Conservation (phyloP, 2,888 invertebrate genomes). For the Diploptera punctata region DNA sequence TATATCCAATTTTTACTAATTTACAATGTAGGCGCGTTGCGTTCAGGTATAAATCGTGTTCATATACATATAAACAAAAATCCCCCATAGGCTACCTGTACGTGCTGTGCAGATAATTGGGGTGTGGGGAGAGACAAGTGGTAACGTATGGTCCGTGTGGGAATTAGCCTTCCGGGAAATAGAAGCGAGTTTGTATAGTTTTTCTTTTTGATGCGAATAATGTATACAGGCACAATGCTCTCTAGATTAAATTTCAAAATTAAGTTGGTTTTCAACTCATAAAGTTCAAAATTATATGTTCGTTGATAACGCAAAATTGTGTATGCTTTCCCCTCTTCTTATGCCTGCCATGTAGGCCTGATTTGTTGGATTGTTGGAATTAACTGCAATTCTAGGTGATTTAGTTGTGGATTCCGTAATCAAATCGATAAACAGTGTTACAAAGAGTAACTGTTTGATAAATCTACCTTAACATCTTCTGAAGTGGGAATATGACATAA, state of each 20-base stretch:
- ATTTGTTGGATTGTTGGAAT: slow-evolving; percentile 7
- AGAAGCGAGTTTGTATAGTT: slow-evolving; percentile 11
- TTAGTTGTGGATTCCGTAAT: slow-evolving; percentile 7
- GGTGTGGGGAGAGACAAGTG: background rate
- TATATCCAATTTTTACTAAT: slow-evolving; percentile 42
- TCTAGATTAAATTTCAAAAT: slow-evolving; percentile 22
- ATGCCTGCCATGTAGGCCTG: background rate
- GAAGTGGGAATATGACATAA: too few species aligned
- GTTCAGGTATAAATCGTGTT: slow-evolving; percentile 34
- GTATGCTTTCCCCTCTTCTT: background rate
- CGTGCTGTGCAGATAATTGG: slow-evolving; percentile 26
- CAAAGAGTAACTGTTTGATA: too few species aligned
- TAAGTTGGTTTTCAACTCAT: slow-evolving; percentile 27
- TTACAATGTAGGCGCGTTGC: slow-evolving; percentile 31
- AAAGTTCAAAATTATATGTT: slow-evolving; percentile 20
- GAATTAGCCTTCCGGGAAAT: slow-evolving; percentile 32
- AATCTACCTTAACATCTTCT: too few species aligned
- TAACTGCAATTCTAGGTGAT: background rate
- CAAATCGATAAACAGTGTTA: background rate
- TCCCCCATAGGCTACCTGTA: slow-evolving; percentile 22
- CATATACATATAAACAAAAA: slow-evolving; percentile 37
- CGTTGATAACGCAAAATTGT: slow-evolving; percentile 1
- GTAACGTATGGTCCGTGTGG: slow-evolving; percentile 29
- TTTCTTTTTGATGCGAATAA: slow-evolving; percentile 24
- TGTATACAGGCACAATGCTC: slow-evolving; percentile 9